phyloP scores from a whole-genome alignment of 1,140 invertebrate genomes.

The Sarcophaga bullata region DNA sequence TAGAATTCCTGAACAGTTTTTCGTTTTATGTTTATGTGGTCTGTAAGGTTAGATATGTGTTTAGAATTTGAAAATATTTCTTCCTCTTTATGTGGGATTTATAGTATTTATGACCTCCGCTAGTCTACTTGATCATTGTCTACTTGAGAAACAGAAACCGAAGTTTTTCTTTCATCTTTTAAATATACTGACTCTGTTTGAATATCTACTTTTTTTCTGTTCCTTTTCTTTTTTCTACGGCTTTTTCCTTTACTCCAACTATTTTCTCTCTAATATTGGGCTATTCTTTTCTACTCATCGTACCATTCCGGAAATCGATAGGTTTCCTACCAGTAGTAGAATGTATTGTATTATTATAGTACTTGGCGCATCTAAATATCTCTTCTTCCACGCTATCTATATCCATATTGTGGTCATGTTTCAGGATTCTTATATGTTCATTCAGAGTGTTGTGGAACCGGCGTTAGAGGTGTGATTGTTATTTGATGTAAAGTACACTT shows the following conservation, averaged over 20 bases:
- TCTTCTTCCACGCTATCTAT: background rate
- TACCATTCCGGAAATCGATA: constrained; percentile 13
- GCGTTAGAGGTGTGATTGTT: constrained; percentile 33
- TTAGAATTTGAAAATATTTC: constrained; percentile 4
- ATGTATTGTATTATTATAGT: constrained; percentile 18
- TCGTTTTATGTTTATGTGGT: too few species aligned
- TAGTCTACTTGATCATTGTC: constrained; percentile 2
- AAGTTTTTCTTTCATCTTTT: constrained; percentile 15
- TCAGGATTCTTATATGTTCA: constrained; percentile 28
- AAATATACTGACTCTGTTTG: constrained; percentile 18
- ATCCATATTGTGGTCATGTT: background rate
- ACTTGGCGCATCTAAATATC: constrained; percentile 1
- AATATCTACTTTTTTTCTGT: constrained; percentile 20
- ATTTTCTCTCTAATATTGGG: background rate
- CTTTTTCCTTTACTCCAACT: background rate
- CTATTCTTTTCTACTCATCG: background rate
- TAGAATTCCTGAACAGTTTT: too few species aligned
- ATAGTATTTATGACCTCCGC: constrained; percentile 15
- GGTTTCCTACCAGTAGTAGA: constrained; percentile 11
- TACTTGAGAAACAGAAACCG: background rate
- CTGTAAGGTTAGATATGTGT: too few species aligned
- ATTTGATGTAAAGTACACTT: background rate
- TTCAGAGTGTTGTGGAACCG: constrained; percentile 9
- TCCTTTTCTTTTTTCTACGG: background rate
- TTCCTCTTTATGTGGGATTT: background rate